Evolutionary conservation across 37 sponge, comb jelly and placozoan species (phyloP).

Genomic region (Axinella damicornis): DNA sequence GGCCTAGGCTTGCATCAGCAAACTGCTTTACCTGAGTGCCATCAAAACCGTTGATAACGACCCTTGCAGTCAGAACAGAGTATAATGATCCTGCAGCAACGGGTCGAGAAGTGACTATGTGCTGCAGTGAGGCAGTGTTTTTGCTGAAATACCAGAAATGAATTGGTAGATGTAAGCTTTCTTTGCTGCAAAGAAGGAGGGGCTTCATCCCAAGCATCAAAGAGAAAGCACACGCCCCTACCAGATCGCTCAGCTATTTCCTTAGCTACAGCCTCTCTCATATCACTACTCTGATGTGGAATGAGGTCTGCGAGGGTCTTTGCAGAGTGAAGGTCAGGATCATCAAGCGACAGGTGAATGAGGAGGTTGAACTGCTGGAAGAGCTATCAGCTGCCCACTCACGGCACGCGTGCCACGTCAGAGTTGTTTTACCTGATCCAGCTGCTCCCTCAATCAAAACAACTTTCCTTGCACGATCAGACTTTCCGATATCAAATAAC

Average conservation of each 20-base stretch:
- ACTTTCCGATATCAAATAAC: too few species aligned
- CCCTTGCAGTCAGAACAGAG: too few species aligned
- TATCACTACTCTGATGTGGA: neutral
- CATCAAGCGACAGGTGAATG: neutral
- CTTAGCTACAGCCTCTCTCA: neutral
- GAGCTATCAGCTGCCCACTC: neutral
- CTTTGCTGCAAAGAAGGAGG: too few species aligned
- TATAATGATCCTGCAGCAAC: too few species aligned
- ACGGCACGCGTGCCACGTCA: neutral
- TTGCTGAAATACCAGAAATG: too few species aligned
- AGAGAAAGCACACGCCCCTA: neutral
- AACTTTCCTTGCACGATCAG: too few species aligned
- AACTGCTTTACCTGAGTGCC: too few species aligned
- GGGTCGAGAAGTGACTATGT: too few species aligned
- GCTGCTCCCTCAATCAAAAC: neutral
- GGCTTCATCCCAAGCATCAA: neutral
- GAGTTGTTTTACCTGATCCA: neutral
- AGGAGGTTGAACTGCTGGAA: neutral
- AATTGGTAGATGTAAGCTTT: too few species aligned
- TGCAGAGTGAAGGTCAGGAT: neutral
- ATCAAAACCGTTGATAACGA: too few species aligned
- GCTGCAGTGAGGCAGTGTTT: too few species aligned
- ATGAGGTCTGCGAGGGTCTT: slow-evolving; percentile 5
- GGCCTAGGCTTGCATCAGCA: too few species aligned
- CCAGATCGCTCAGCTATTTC: neutral